Percentiles rank a stretch among this genome's conserved stretches.
Conservation (phyloP, 2,113 vertebrate genomes). For the Speoplatyrhinus poulsoni region DNA sequence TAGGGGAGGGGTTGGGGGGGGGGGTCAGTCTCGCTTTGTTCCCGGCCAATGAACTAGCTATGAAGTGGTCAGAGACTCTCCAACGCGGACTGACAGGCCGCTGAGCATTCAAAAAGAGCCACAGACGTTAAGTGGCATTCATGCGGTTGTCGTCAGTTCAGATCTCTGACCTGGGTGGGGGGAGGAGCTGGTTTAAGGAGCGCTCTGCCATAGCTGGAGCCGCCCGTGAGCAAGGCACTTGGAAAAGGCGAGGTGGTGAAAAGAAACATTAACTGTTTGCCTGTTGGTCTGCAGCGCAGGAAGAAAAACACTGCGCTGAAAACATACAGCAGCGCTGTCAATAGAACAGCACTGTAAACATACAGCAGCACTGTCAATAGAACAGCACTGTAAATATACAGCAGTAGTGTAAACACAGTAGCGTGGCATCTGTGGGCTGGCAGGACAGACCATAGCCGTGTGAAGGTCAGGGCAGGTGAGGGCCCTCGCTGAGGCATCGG, state of each 20-base stretch:
- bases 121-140: neutral
- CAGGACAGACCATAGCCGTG: neutral
- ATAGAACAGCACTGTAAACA: neutral
- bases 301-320: too few relatives aligned
- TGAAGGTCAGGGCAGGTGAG: neutral
- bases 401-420: too few relatives aligned
- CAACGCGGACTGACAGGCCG: neutral
- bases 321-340: too few relatives aligned
- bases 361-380: neutral
- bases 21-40: slow-evolving; percentile 4
- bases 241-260: too few relatives aligned
- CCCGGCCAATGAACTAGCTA: slow-evolving; percentile 1
- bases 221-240: too few relatives aligned
- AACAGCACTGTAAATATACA: neutral
- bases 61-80: neutral
- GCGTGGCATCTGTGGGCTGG: neutral
- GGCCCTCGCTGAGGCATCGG: too few relatives aligned
- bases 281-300: too few relatives aligned
- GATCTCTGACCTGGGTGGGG: too few relatives aligned
- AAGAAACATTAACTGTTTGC: too few relatives aligned
- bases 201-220: too few relatives aligned
- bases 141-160: neutral
- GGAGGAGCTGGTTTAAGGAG: too few relatives aligned
- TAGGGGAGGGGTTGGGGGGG: too few relatives aligned
- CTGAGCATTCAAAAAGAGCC: neutral